Evolutionary conservation across 2,797 vertebrate species (phyloP).

Genomic region (Paratrypauchen microcephalus): DNA sequence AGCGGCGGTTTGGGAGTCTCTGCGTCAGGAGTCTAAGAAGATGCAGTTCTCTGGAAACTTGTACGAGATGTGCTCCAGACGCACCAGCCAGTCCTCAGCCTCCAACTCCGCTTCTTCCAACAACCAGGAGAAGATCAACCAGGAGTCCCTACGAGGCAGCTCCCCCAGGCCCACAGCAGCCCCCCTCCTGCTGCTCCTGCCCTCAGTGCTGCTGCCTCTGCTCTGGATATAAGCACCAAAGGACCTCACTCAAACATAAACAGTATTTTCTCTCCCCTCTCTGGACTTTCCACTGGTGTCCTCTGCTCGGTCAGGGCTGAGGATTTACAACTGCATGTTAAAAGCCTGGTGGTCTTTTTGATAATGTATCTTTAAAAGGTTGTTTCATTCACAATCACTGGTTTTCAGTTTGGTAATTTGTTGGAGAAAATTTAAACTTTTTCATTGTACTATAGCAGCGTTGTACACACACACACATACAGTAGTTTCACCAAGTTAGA

Average conservation of each 20-base stretch:
- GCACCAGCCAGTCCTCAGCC: constrained; percentile 50
- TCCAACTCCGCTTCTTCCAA: constrained; percentile 42
- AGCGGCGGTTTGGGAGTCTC: constrained; percentile 87
- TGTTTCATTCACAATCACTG: constrained; percentile 56
- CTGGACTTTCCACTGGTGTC: constrained; percentile 44
- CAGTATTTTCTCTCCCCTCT: constrained; percentile 47
- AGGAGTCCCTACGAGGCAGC: constrained; percentile 81
- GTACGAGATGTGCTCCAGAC: constrained; percentile 85
- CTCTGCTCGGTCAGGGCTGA: constrained; percentile 48
- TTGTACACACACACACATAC: constrained; percentile 35
- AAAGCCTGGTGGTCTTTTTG: constrained; percentile 56
- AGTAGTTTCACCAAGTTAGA: constrained; percentile 29
- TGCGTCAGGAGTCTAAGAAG: constrained; percentile 88
- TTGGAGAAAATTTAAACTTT: constrained; percentile 27
- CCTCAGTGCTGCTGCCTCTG: constrained; percentile 48
- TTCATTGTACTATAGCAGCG: constrained; percentile 22
- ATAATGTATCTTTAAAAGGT: constrained; percentile 54
- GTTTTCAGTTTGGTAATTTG: constrained; percentile 46
- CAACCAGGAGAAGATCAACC: constrained; percentile 80
- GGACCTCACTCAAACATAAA: constrained; percentile 55
- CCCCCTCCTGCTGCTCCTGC: constrained; percentile 35
- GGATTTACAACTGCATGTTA: constrained; percentile 64
- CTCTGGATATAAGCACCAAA: constrained; percentile 57
- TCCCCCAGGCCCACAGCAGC: constrained; percentile 31
- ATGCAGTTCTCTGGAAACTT: constrained; percentile 91